Percentiles rank a stretch among this genome's conserved stretches.
phyloP scores from a whole-genome alignment of 1,140 invertebrate genomes.

The Elysia chlorotica region DNA sequence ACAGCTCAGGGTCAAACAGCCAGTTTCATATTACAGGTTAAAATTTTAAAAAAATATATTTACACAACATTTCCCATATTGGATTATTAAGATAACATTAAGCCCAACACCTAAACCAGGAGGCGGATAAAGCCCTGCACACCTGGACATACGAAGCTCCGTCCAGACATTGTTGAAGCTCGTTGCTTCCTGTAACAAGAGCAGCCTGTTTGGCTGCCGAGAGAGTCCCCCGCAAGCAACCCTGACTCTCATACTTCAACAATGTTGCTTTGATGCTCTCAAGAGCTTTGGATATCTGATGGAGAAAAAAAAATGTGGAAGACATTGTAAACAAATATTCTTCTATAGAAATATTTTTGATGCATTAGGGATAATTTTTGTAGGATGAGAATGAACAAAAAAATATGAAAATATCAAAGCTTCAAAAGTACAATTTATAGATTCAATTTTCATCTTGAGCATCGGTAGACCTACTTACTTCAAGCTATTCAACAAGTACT shows the following conservation, averaged over 20 bases:
- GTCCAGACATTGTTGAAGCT: slow-evolving; percentile 62
- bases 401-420: background rate
- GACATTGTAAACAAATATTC: background rate
- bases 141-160: slow-evolving; percentile 57
- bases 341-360: background rate
- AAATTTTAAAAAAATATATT: background rate
- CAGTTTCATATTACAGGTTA: too few species aligned
- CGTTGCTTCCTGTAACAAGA: slow-evolving; percentile 68
- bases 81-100: background rate
- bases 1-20: too few species aligned
- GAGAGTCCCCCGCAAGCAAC: slow-evolving; percentile 71
- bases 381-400: background rate
- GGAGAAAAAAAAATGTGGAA: background rate
- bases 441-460: too few species aligned
- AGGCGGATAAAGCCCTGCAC: background rate
- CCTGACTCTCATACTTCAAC: slow-evolving; percentile 72
- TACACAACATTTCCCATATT: background rate
- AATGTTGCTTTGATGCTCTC: slow-evolving; percentile 76
- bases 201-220: slow-evolving; percentile 75
- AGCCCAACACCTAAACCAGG: background rate
- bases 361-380: background rate
- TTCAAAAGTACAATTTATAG: background rate
- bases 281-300: slow-evolving; percentile 69
- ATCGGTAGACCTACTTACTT: background rate
- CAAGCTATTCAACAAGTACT: background rate